Conservation (phyloP, 2,113 vertebrate genomes). For the Scytalopus superciliaris region DNA sequence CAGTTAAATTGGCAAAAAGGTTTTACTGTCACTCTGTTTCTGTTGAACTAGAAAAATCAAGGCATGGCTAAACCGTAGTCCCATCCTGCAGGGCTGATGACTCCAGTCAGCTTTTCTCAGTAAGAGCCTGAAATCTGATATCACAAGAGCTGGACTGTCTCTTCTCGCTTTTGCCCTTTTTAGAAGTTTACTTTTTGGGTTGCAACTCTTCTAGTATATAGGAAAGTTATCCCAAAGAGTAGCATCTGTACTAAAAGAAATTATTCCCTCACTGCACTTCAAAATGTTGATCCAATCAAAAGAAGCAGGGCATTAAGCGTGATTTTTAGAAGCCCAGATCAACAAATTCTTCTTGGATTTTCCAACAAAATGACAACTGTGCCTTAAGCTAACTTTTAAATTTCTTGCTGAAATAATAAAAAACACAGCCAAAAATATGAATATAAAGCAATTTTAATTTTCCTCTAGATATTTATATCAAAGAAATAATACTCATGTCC, state of each 20-base stretch:
- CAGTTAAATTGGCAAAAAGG: background rate
- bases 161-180: background rate
- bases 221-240: background rate
- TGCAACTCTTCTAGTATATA: background rate
- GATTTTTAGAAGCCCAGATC: background rate
- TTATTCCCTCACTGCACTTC: background rate
- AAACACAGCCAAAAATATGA: conserved; percentile 52
- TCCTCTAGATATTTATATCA: conserved; percentile 68
- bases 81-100: rapidly evolving
- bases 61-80: background rate
- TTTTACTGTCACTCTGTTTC: background rate
- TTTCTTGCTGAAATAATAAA: background rate
- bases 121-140: background rate
- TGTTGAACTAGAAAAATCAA: background rate
- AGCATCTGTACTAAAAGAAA: background rate
- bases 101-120: background rate
- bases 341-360: background rate
- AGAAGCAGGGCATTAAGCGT: background rate
- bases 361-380: background rate
- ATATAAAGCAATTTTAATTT: conserved; percentile 73
- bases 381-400: background rate
- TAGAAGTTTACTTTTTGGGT: background rate
- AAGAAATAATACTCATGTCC: conserved; percentile 69
- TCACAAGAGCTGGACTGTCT: background rate
- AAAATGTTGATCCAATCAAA: background rate